phyloP scores from a whole-genome alignment of 2,888 invertebrate genomes.

The Blera fallax region DNA sequence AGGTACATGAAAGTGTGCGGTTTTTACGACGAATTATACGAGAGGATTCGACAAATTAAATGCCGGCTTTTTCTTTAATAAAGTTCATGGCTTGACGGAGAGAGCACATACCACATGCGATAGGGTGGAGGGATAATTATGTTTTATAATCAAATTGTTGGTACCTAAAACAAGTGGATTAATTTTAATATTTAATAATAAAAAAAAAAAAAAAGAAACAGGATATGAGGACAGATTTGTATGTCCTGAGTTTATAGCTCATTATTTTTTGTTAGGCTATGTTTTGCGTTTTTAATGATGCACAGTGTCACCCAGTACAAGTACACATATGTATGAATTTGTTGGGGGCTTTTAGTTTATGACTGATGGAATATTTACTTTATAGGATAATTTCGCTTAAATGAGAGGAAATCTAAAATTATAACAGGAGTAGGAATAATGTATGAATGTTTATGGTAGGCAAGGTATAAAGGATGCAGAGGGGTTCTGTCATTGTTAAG shows the following conservation, averaged over 20 bases:
- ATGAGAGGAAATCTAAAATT: conserved; percentile 31
- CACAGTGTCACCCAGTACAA: too few species aligned
- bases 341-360: not conserved
- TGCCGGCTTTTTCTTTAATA: conserved; percentile 40
- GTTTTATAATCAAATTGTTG: conserved; percentile 51
- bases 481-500: conserved; percentile 28
- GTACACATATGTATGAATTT: not conserved
- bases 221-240: not conserved
- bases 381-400: conserved; percentile 27
- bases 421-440: not conserved
- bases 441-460: not conserved
- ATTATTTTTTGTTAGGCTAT: conserved; percentile 32
- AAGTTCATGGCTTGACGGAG: conserved; percentile 33
- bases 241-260: conserved; percentile 8
- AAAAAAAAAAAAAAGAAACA: not conserved
- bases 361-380: conserved; percentile 40
- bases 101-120: not conserved
- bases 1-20: not conserved
- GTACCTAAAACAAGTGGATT: conserved; percentile 47
- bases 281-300: conserved; percentile 37
- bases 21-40: conserved; percentile 37
- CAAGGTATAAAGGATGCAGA: not conserved
- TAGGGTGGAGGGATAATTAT: conserved; percentile 26
- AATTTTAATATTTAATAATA: conserved; percentile 63
- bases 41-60: conserved; percentile 58